A percentile compares a stretch with the other conserved stretches of the same genome.
phyloP scores from a whole-genome alignment of 2,113 vertebrate species.

The Fulica atra region DNA sequence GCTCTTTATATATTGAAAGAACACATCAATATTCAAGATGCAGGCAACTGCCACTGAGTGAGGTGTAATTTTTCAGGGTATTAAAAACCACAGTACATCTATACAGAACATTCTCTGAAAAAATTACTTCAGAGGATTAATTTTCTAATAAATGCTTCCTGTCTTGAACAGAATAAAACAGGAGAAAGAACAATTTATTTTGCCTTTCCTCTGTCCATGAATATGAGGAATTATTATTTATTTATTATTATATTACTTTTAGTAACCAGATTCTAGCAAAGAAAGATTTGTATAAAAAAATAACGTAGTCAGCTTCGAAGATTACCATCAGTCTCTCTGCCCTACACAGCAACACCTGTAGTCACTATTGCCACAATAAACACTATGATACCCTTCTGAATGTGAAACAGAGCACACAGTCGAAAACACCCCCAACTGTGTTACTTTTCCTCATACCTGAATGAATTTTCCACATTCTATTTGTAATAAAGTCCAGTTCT shows the following conservation, averaged over 20 bases:
- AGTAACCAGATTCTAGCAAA: background rate
- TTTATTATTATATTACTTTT: background rate
- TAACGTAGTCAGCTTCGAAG: background rate
- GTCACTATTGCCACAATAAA: background rate
- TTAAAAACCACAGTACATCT: background rate
- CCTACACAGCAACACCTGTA: background rate
- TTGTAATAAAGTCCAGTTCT: background rate
- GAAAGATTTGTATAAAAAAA: background rate
- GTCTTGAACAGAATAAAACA: background rate
- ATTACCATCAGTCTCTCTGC: background rate
- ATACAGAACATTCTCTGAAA: background rate
- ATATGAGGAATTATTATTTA: background rate
- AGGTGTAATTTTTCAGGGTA: background rate
- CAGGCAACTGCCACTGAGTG: constrained; percentile 7
- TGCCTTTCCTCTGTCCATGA: background rate
- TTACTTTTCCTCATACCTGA: background rate
- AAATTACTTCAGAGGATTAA: background rate
- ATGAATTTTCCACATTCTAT: background rate
- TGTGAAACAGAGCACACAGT: background rate
- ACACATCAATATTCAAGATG: constrained; percentile 29
- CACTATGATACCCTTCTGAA: background rate
- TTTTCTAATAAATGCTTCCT: background rate
- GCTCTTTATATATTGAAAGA: constrained; percentile 65
- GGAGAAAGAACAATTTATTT: background rate
- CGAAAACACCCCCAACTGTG: background rate